These are phyloP conservation scores for Drosophila helvetica DNA, from an alignment of 2,888 invertebrate species.

Conservation along the genomic window DNA sequence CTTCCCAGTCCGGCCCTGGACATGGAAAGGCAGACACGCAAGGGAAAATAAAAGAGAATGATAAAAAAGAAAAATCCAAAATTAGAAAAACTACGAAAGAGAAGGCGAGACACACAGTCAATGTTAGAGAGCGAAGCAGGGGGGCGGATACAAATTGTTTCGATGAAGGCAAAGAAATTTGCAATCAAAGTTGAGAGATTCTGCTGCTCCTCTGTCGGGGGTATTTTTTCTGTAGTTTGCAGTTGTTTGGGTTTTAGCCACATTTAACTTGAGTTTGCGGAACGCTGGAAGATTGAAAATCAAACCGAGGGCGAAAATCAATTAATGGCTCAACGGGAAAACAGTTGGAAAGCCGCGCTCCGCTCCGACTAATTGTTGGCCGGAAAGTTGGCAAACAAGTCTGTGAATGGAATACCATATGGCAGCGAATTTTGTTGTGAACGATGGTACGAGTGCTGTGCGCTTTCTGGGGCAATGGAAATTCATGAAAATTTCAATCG, in stretches of 20 bases:
- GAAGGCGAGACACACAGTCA: slow-evolving; percentile 20
- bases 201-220: slow-evolving; percentile 22
- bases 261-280: slow-evolving; percentile 24
- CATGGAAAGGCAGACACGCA: slow-evolving; percentile 10
- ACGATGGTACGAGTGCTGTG: not conserved
- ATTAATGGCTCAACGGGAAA: slow-evolving; percentile 49
- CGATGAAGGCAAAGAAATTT: slow-evolving; percentile 61
- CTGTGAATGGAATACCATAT: not conserved
- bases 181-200: slow-evolving; percentile 73
- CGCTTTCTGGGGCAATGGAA: slow-evolving; percentile 14
- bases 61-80: slow-evolving; percentile 27
- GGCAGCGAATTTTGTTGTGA: not conserved
- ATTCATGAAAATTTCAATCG: slow-evolving; percentile 68
- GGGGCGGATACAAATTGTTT: slow-evolving; percentile 42
- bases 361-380: slow-evolving; percentile 51
- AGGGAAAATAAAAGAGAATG: slow-evolving; percentile 13
- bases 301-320: slow-evolving; percentile 69
- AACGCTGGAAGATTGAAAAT: slow-evolving; percentile 46
- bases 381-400: slow-evolving; percentile 22
- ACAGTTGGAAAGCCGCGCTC: slow-evolving; percentile 20
- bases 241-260: slow-evolving; percentile 27
- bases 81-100: slow-evolving; percentile 32
- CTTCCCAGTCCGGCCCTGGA: slow-evolving; percentile 17
- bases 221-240: slow-evolving; percentile 20
- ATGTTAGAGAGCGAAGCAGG: slow-evolving; percentile 23